Conservation (phyloP, 1,140 invertebrate species). For the Fopius arisanus region DNA sequence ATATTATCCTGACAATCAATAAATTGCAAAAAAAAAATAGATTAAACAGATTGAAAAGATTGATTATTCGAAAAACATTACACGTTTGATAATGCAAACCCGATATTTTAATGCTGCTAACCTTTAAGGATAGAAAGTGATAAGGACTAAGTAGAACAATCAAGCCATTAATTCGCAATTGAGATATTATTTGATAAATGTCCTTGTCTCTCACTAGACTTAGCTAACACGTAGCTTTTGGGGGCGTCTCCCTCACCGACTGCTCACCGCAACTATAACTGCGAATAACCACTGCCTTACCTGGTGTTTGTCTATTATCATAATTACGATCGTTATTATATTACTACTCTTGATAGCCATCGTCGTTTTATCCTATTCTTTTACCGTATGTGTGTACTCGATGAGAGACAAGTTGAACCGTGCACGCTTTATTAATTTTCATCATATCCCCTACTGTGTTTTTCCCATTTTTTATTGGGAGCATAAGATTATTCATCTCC, state of each 20-base stretch:
- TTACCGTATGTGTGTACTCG: background rate
- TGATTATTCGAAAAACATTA: background rate
- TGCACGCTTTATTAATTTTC: background rate
- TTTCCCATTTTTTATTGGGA: no score
- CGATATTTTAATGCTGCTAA: constrained; percentile 64
- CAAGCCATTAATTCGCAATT: background rate
- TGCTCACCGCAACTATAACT: constrained; percentile 68
- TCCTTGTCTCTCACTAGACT: constrained; percentile 48
- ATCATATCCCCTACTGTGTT: no score
- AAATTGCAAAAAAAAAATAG: no score
- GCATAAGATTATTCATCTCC: background rate
- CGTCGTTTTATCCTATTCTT: constrained; percentile 23
- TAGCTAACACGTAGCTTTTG: constrained; percentile 66
- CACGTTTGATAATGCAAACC: constrained; percentile 48
- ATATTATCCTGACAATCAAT: no score
- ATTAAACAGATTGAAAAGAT: no score
- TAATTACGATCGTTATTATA: constrained; percentile 47
- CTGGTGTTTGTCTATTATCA: constrained; percentile 65
- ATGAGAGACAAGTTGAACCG: background rate
- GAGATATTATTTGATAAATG: background rate
- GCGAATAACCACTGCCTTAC: constrained; percentile 66
- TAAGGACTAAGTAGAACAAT: constrained; percentile 22
- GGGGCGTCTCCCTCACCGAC: constrained; percentile 63
- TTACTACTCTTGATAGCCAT: constrained; percentile 39
- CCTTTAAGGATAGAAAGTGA: constrained; percentile 57